Percentiles rank a stretch among this genome's conserved stretches.
Conservation (phyloP, 1,140 invertebrate genomes). For the Drosophila leontia region DNA sequence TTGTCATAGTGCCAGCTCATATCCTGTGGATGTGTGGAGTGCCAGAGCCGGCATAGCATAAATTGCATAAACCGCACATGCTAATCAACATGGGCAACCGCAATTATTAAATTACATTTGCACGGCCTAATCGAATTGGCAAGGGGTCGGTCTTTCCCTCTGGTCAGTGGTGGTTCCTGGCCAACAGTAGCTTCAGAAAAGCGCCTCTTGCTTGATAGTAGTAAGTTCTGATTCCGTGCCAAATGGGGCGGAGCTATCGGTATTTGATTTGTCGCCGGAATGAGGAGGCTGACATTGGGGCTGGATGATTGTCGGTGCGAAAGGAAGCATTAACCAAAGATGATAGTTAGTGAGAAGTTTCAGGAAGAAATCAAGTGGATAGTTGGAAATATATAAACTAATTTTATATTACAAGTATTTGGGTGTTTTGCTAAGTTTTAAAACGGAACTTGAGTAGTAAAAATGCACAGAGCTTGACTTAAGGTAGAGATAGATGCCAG, state of each 20-base stretch:
- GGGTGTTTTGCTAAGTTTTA: not conserved
- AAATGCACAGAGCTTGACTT: no score
- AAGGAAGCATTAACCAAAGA: constrained; percentile 33
- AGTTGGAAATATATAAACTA: not conserved
- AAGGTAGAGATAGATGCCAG: not conserved
- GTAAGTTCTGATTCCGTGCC: not conserved
- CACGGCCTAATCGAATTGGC: constrained; percentile 67
- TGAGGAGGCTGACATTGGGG: constrained; percentile 33
- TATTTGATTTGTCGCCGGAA: constrained; percentile 47
- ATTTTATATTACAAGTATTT: not conserved
- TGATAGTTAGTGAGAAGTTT: not conserved
- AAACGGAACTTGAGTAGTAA: not conserved
- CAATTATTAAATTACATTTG: constrained; percentile 83
- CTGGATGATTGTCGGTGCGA: constrained; percentile 28
- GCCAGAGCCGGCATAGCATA: constrained; percentile 24
- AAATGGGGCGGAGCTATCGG: constrained; percentile 31
- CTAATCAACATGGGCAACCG: constrained; percentile 75
- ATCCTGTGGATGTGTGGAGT: constrained; percentile 61
- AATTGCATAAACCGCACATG: constrained; percentile 81
- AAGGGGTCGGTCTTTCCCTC: constrained; percentile 12
- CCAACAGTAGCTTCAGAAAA: constrained; percentile 28
- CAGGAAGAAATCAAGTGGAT: constrained; percentile 1
- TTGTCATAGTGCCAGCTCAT: constrained; percentile 60
- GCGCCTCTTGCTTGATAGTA: constrained; percentile 13
- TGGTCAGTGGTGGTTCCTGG: not conserved